Evolutionary conservation across 2,888 invertebrate genomes (phyloP).

Genomic region (Diaphora mendica): DNA sequence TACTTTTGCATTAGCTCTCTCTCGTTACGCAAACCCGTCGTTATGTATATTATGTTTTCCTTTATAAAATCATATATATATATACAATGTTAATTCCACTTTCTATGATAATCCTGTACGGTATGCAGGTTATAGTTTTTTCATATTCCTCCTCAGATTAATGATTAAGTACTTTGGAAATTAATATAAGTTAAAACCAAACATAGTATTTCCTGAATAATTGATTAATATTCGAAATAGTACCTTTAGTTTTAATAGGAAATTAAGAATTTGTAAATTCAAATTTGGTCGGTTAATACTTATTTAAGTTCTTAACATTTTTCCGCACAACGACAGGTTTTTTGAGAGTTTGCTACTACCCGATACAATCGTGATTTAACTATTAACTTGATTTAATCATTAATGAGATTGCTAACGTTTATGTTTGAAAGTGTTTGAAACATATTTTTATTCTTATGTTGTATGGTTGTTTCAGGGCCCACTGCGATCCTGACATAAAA

Average conservation of each 20-base stretch:
- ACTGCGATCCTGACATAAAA: slow-evolving; percentile 85
- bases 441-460: neutral
- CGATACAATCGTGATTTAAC: neutral
- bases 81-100: slow-evolving; percentile 74
- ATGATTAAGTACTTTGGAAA: neutral
- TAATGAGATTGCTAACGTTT: neutral
- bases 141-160: neutral
- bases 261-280: neutral
- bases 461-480: slow-evolving; percentile 79
- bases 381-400: neutral
- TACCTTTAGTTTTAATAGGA: neutral
- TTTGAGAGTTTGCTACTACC: too few species aligned
- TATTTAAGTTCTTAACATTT: neutral
- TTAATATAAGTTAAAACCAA: neutral
- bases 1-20: slow-evolving; percentile 82
- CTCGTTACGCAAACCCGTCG: slow-evolving; percentile 85
- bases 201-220: neutral
- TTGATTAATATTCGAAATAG: neutral
- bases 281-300: neutral
- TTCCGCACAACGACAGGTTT: neutral
- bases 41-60: slow-evolving; percentile 83
- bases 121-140: slow-evolving; percentile 25
- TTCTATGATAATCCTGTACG: slow-evolving; percentile 72
- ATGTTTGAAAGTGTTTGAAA: neutral
- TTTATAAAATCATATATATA: slow-evolving; percentile 75